phyloP scores from a whole-genome alignment of 2,888 invertebrate genomes.

The Amaurobius ferox region DNA sequence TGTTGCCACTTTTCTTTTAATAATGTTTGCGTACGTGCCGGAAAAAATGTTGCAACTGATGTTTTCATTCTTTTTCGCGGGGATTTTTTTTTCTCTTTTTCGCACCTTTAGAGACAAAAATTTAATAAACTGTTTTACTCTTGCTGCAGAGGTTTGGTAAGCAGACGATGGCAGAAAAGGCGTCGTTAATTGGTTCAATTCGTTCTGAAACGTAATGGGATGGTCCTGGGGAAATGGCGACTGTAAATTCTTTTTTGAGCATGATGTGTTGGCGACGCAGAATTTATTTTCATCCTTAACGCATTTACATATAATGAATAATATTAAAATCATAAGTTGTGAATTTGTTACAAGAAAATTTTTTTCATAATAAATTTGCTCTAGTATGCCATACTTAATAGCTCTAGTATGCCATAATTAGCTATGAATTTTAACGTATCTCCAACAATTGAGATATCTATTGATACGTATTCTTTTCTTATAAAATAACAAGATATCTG shows the following conservation, averaged over 20 bases:
- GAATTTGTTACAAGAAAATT: too few relatives aligned
- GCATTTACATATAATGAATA: not conserved
- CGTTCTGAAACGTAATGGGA: not conserved
- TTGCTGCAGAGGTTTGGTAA: not conserved
- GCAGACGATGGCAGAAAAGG: not conserved
- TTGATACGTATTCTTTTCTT: too few relatives aligned
- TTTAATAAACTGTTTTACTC: conserved; percentile 20
- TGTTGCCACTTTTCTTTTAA: conserved; percentile 25
- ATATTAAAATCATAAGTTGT: too few relatives aligned
- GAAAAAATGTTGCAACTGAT: conserved; percentile 21
- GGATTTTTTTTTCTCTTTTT: not conserved
- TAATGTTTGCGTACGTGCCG: conserved; percentile 32
- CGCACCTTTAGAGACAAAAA: not conserved
- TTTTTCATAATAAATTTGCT: too few relatives aligned
- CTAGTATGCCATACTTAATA: too few relatives aligned
- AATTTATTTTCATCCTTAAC: not conserved
- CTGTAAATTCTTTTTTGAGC: conserved; percentile 6
- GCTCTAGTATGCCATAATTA: too few relatives aligned
- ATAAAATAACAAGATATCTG: too few relatives aligned
- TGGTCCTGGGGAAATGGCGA: not conserved
- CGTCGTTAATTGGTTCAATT: conserved; percentile 30
- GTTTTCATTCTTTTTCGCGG: too few relatives aligned
- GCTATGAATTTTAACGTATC: too few relatives aligned
- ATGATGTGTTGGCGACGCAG: not conserved
- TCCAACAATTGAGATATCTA: too few relatives aligned